Evolutionary conservation across 2,797 vertebrate genomes (phyloP), one percentile per base, ranked within the genome.

Genomic region (Xiphorhynchus erythropygius): DNA sequence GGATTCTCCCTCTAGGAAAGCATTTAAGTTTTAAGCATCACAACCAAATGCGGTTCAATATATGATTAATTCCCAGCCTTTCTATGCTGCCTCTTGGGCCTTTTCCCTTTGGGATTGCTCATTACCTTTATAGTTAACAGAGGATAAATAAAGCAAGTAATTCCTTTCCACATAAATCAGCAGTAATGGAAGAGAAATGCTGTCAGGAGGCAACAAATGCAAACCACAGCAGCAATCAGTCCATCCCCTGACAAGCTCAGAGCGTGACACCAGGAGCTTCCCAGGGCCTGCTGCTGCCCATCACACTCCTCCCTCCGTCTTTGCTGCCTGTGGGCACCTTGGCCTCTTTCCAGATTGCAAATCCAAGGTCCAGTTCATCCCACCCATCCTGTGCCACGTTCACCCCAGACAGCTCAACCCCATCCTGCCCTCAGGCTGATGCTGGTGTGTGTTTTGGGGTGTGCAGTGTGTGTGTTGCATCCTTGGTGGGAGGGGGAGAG

Each of bases 21-120:
- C 64, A 32, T 64, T 81, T 87, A 15, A 17, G 27, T 87, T 75
- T 85, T 60, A 7, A 17, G 32, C 16, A 0, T 78, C 53, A 11
- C 65, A 73, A 60, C 33, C 37, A 73, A 71, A 42, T 22, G 57
- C 0, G 0, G 50, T 85, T 92, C 76, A 67, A 42, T 60, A 76
- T 19, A 52, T 76, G 69, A 65, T 94, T 91, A 75, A 59, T 91
- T 91, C 83, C 50, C 77, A 86, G 83, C 59, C 76, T 94, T 75
- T 53, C 93, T 60, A 70, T 65, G 76, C 92, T 85, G 85, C 73
- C 85, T 90, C 18, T 2, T 50, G 55, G 56, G 79, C 73, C 56
- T 84, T 94, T 71, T 62, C 18, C 82, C 84, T 76, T 53, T 37
- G 92, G 59, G 85, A 88, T 70, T 3, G 0, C 69, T 92, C 50